Conservation (phyloP, 92 coral and sea anemone species). For the Palythoa heliodiscus region DNA sequence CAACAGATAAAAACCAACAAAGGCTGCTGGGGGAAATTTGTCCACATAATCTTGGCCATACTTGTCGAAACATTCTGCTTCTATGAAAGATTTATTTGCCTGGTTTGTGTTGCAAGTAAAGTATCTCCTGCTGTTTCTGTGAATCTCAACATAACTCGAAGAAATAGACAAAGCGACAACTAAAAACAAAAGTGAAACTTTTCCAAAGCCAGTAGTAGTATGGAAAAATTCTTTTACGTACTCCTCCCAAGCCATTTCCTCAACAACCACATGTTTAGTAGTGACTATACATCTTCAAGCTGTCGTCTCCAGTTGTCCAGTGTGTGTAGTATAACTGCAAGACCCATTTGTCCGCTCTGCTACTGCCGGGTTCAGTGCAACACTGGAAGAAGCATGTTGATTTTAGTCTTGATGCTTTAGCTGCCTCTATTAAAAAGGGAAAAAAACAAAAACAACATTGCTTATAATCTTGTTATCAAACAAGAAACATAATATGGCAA, state of each 20-base stretch:
- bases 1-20: background rate
- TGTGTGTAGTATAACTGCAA: background rate
- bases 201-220: background rate
- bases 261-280: background rate
- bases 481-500: too few species aligned
- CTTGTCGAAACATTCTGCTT: background rate
- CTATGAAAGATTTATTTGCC: slow-evolving; percentile 1
- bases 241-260: background rate
- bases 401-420: too few species aligned
- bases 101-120: slow-evolving; percentile 5
- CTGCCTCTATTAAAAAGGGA: too few species aligned
- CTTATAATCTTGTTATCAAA: too few species aligned
- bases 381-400: too few species aligned
- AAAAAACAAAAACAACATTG: too few species aligned
- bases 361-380: too few species aligned
- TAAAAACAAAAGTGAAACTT: background rate
- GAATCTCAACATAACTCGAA: background rate
- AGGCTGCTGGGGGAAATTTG: background rate
- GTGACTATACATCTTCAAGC: background rate
- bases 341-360: too few species aligned
- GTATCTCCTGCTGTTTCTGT: background rate
- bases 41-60: too few species aligned
- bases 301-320: background rate
- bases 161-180: background rate
- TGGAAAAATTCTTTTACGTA: background rate